Evolutionary conservation across 2,888 invertebrate species (phyloP), one percentile per base, ranked within the genome.

Genomic region (Lithosia quadra): DNA sequence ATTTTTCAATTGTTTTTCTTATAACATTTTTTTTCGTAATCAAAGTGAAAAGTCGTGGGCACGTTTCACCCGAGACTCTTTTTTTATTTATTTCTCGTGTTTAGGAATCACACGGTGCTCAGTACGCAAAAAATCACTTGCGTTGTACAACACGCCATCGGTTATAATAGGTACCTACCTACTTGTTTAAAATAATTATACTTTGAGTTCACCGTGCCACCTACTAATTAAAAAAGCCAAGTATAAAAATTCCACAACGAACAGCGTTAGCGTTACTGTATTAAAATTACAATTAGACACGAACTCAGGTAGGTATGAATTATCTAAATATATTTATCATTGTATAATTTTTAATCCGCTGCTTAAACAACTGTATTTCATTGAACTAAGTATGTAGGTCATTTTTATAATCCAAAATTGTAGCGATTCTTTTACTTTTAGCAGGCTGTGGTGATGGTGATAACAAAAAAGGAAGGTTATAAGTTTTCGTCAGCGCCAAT

Each of bases 241-340:
- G 24, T 56, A 28, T 28, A 24, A 56, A 56, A 56, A 28, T 56
- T 24, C 13, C 24, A 24, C 56, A 24, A 0, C 15, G 15, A 15
- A 15, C 24, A 56, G 24, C 22, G 24, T 56, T 24, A 56, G 4
- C 9, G 15, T 22, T 56, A 13, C 15, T 24, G 22, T 56, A 56
- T 43, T 43, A 56, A 56, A 56, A 56, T 56, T 56, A 28, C 56
- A 56, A 56, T 56, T 56, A 56, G 28, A 28, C 56, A 56, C 56
- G 56, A 56, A 24, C 22, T 28, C 15, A 56, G 15, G 21, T 22
- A 22, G 5, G 21, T 21, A 55, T 15, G 2, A 39, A 39, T 39
- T 4, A 13, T 13, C 39, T 15, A 4, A 15, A 39, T 4, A 13
- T 4, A n/a, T n/a, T n/a, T n/a, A 13, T 3, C 13, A 39, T 4